Percentiles rank a stretch among this genome's conserved stretches.
These are phyloP conservation scores for Macropodus opercularis DNA, from an alignment of 2,797 vertebrate species.

Conservation along the genomic window DNA sequence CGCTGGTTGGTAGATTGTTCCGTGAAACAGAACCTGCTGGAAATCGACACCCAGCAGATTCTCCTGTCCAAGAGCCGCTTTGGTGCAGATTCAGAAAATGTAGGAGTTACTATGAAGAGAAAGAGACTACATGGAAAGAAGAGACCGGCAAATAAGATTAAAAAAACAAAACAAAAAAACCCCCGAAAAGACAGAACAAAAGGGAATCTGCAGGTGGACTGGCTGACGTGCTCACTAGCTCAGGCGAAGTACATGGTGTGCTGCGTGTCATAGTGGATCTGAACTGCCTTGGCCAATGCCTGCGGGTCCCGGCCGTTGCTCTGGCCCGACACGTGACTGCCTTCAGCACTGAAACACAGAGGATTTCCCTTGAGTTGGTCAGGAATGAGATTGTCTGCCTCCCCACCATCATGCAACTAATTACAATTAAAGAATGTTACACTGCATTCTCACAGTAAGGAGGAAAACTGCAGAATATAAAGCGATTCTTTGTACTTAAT, in stretches of 20 bases:
- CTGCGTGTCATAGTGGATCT: constrained; percentile 99
- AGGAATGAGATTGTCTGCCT: neutral
- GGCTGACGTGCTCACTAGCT: constrained; percentile 72
- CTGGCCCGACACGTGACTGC: constrained; percentile 99
- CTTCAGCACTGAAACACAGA: constrained; percentile 88
- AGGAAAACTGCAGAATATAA: neutral
- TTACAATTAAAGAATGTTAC: neutral
- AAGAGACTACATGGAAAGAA: constrained; percentile 31
- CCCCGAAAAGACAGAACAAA: constrained; percentile 24
- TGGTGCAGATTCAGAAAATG: constrained; percentile 74
- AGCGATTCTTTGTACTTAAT: no score
- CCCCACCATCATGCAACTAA: no score
- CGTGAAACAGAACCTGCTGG: constrained; percentile 45
- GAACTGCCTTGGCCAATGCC: constrained; percentile 97
- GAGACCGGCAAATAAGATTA: constrained; percentile 46
- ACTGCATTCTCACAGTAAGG: neutral
- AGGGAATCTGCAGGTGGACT: constrained; percentile 65
- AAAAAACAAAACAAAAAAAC: neutral
- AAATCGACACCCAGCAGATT: constrained; percentile 45
- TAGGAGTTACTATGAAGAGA: constrained; percentile 49
- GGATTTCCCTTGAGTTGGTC: neutral
- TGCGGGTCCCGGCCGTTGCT: constrained; percentile 98
- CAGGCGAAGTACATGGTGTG: constrained; percentile 99
- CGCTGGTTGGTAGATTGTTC: constrained; percentile 62
- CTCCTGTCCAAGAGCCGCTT: constrained; percentile 74